A percentile compares a stretch with the other conserved stretches of the same genome.
Conservation (phyloP, 92 coral and sea anemone species). For the Epizoanthus illoricatus region DNA sequence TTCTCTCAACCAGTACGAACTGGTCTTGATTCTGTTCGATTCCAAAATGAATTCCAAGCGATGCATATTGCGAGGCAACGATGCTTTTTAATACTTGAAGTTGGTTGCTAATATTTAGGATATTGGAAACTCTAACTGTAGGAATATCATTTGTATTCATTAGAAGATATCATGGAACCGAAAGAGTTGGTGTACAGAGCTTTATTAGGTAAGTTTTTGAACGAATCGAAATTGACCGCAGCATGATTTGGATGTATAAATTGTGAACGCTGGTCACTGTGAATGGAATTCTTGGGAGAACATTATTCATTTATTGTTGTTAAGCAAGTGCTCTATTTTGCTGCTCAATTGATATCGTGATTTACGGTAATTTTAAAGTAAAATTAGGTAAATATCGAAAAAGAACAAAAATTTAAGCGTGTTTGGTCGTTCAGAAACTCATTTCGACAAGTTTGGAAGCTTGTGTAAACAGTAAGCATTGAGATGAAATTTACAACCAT, state of each 20-base stretch:
- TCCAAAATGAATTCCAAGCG: neutral
- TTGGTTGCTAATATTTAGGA: neutral
- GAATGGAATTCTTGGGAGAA: no score
- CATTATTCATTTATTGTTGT: no score
- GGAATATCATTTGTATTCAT: neutral
- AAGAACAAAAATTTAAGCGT: no score
- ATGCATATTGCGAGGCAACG: neutral
- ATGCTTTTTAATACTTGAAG: constrained; percentile 12
- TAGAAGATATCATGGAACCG: neutral
- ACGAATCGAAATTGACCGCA: constrained; percentile 10
- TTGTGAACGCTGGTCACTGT: no score
- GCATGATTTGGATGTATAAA: no score
- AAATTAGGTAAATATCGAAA: no score
- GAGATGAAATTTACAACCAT: neutral
- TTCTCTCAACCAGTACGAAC: constrained; percentile 18
- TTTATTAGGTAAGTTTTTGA: constrained; percentile 11
- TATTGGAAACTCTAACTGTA: constrained; percentile 11
- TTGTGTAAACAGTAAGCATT: neutral
- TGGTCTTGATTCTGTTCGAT: neutral
- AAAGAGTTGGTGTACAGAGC: neutral
- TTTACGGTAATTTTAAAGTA: no score
- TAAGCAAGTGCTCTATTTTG: no score
- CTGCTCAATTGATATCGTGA: no score
- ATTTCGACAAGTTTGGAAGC: neutral
- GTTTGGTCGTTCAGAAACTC: neutral